phyloP scores from a whole-genome alignment of 2,113 vertebrate genomes.

The Pongo pygmaeus region DNA sequence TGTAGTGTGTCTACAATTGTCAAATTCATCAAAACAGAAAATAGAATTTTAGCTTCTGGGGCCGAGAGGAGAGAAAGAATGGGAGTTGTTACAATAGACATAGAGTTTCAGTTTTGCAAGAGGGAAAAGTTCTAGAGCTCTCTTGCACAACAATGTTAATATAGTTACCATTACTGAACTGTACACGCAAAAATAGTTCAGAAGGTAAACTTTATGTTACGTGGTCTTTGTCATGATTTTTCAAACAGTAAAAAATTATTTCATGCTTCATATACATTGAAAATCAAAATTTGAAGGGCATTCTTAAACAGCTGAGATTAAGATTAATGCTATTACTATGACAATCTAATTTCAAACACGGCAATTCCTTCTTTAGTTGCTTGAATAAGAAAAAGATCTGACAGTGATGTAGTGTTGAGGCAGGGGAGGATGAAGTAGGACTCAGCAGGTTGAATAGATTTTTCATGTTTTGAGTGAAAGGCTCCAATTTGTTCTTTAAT shows the following conservation, averaged over 20 bases:
- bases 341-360: slow-evolving; percentile 4
- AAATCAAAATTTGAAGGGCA: background rate
- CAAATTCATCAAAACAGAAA: background rate
- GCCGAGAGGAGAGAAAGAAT: fast-evolving
- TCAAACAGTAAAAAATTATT: background rate
- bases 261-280: background rate
- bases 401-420: background rate
- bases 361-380: background rate
- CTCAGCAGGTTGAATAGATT: background rate
- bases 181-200: background rate
- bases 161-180: background rate
- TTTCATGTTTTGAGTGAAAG: background rate
- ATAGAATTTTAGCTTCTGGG: background rate
- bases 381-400: background rate
- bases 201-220: background rate
- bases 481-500: background rate
- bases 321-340: background rate
- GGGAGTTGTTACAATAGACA: background rate
- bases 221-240: background rate
- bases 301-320: background rate
- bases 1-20: background rate
- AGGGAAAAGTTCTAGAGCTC: background rate
- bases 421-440: background rate
- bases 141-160: background rate
- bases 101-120: background rate